Evolutionary conservation across 2,113 vertebrate genomes (phyloP), one percentile per base, ranked within the genome.

Genomic region (Dasyprocta punctata): DNA sequence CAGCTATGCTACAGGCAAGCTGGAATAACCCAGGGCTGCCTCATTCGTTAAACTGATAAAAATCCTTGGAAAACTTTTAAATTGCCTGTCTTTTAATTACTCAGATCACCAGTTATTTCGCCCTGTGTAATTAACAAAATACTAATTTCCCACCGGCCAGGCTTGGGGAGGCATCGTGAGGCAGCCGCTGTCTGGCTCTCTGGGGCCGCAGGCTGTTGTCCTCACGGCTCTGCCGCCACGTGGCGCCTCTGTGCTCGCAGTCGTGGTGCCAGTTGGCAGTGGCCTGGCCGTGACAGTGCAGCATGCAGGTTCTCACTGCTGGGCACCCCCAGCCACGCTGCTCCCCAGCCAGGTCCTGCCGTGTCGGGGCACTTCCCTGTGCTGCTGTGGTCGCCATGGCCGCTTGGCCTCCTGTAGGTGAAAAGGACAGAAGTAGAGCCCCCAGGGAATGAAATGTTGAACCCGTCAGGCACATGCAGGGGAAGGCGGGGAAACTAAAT

Each of bases 21-120:
- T 60, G 87, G 44, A 30, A 36, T 83, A 67, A 80, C 41, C 96
- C 12, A 1, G 6, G 56, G 65, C 75, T 52, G 86, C 61, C 77
- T 56, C 86, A 36, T 96, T 33, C 0, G 33, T 90, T 73, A 94
- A 33, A 24, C 94, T 95, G 96, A 92, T 92, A 89, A 90, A 97
- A 93, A 81, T 90, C 86, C 96, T 85, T 20, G 6, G 87, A 75
- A 86, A 96, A 97, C 89, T 97, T 97, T 69, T 41, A 83, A 89
- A 71, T 67, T 71, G 85, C 52, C 2, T 73, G 69, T 44, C n/a
- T 61, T 88, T 94, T 96, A 86, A 82, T 94, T 95, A n/a, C 52
- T 41, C 0, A 80, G 80, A 44, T 77, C 78, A 49, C 81, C 56
- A 36, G 63, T 91, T 91, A 86, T 26, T 97, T 49, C 3, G 24